Evolutionary conservation across 2,113 vertebrate species (phyloP).

Genomic region (Sterrhoptilus dennistouni): DNA sequence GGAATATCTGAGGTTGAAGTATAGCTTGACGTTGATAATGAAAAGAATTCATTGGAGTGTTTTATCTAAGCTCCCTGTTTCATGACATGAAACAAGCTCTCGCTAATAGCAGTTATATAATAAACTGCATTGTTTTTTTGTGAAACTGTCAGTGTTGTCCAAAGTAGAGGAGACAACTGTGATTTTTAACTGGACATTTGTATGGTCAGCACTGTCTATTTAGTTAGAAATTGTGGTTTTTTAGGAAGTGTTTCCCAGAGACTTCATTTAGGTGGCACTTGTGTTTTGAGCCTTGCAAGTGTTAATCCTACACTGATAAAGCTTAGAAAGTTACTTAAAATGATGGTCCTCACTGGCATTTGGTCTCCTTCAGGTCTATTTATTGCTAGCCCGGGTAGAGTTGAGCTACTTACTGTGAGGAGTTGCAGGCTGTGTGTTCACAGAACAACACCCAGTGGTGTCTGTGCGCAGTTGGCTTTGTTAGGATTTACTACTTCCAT

Average conservation of each 20-base stretch:
- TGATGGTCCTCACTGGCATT: background rate
- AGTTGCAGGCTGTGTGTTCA: background rate
- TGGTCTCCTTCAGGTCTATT: background rate
- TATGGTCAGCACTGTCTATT: background rate
- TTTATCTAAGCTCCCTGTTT: background rate
- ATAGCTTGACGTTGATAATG: background rate
- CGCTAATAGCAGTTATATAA: background rate
- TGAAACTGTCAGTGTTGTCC: background rate
- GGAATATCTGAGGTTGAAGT: background rate
- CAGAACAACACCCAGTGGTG: background rate
- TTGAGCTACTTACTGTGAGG: background rate
- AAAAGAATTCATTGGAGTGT: background rate
- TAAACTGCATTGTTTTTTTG: background rate
- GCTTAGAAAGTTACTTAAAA: background rate
- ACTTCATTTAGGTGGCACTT: background rate
- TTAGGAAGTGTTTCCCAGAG: background rate
- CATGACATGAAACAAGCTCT: background rate
- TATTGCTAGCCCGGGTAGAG: background rate
- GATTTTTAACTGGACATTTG: background rate
- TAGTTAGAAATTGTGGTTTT: background rate
- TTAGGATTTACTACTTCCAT: background rate
- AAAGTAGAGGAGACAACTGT: background rate
- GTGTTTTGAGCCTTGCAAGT: background rate
- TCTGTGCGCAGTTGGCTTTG: background rate
- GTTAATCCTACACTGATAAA: background rate